Evolutionary conservation across 2,888 invertebrate species (phyloP), one percentile per base, ranked within the genome.

Genomic region (Trachelus stipa): DNA sequence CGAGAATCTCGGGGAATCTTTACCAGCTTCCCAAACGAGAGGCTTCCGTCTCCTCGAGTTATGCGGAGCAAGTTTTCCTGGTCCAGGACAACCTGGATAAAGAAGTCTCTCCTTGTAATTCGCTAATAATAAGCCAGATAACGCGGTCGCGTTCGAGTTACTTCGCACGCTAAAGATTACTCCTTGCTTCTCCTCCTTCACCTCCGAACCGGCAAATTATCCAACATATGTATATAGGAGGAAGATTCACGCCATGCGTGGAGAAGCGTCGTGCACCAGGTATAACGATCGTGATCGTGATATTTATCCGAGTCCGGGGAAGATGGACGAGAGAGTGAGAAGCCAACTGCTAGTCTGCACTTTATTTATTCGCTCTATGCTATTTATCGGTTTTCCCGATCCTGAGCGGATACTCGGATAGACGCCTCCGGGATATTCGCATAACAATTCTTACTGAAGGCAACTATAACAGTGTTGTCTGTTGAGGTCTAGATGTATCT

Each of bases 231-330:
- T 56, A 56, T 9, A 23, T 2, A 23, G 23, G 23, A 15, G 56
- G 56, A 23, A 56, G 56, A 56, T 56, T 56, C 56, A 56, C 56
- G 56, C 56, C 56, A 56, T 56, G 56, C 56, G 56, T 56, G 56
- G 56, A 56, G 79, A 74, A 76, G 83, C 84, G 85, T 85, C 85
- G 84, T 85, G 88, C 87, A 87, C 87, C 87, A 85, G 79, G 85
- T 80, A 81, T 84, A 79, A 84, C 84, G 88, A 88, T 88, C 88
- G 87, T 88, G 88, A 88, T 87, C 87, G 84, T 75, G 80, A 83
- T 56, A 56, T 56, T 56, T 56, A 56, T 56, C 56, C 56, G 56
- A 56, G 6, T 56, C 56, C 23, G 23, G 56, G 56, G 23, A 56
- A 56, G 56, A 56, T 56, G 56, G 23, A 56, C 56, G 23, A 56